phyloP scores from a whole-genome alignment of 1,140 invertebrate genomes.

The Metopolophium dirhodum region DNA sequence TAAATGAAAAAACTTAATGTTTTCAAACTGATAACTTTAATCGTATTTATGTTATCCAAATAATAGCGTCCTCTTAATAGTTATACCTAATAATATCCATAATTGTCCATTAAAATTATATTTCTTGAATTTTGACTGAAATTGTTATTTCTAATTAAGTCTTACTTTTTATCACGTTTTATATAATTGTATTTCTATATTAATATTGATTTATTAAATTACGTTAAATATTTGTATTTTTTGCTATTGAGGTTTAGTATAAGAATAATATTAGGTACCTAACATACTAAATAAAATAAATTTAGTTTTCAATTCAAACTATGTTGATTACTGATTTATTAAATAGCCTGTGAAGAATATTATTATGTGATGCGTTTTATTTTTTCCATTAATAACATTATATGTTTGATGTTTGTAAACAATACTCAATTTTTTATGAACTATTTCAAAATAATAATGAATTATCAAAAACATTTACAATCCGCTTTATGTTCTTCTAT shows the following conservation, averaged over 20 bases:
- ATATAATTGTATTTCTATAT: not conserved
- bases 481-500: not conserved
- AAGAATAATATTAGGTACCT: not conserved
- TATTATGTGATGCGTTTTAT: not conserved
- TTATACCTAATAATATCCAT: too few species aligned
- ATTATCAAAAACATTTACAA: not conserved
- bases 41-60: too few species aligned
- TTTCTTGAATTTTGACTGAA: too few species aligned
- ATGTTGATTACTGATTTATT: not conserved
- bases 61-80: too few species aligned
- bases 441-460: not conserved
- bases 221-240: not conserved
- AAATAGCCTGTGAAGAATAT: not conserved
- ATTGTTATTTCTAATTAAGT: too few species aligned
- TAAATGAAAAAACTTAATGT: too few species aligned
- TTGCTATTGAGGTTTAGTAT: not conserved
- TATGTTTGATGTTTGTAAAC: not conserved
- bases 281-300: not conserved
- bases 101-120: too few species aligned
- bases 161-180: not conserved
- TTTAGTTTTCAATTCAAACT: not conserved
- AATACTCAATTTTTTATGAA: not conserved
- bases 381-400: not conserved
- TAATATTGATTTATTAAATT: not conserved
- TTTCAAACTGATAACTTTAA: too few species aligned